phyloP scores from a whole-genome alignment of 2,888 invertebrate species.

The Acanthopleura granulata region DNA sequence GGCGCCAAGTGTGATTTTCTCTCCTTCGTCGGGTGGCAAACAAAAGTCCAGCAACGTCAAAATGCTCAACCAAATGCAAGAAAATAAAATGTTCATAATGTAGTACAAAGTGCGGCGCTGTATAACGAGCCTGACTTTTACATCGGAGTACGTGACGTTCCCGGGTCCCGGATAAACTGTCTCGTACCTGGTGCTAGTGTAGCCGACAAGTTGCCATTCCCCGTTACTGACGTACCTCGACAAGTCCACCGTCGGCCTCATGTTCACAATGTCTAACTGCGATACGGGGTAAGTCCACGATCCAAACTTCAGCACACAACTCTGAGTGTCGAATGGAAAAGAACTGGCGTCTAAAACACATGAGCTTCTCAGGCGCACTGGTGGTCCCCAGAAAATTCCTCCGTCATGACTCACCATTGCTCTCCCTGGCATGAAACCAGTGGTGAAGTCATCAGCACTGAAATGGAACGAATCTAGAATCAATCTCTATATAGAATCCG shows the following conservation, averaged over 20 bases:
- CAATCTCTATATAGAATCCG: too few species aligned
- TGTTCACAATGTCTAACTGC: constrained; percentile 64
- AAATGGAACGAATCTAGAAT: constrained; percentile 23
- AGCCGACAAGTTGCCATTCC: constrained; percentile 59
- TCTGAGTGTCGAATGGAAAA: constrained; percentile 67
- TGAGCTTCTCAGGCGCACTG: constrained; percentile 72
- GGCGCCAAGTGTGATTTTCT: constrained; percentile 71
- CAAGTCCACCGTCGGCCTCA: constrained; percentile 62
- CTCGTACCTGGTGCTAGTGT: constrained; percentile 54
- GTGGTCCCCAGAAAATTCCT: constrained; percentile 74
- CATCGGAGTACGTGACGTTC: constrained; percentile 61
- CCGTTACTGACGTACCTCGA: constrained; percentile 62
- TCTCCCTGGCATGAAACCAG: constrained; percentile 73
- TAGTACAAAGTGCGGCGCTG: constrained; percentile 69
- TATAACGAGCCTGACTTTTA: constrained; percentile 71
- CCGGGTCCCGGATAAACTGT: constrained; percentile 59
- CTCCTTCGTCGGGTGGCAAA: constrained; percentile 70
- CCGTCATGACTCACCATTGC: constrained; percentile 73
- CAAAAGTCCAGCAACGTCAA: constrained; percentile 71
- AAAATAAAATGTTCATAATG: constrained; percentile 69
- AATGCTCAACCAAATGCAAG: constrained; percentile 71
- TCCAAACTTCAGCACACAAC: constrained; percentile 65
- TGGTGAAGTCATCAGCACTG: constrained; percentile 74
- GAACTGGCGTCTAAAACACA: constrained; percentile 71
- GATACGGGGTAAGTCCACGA: constrained; percentile 67